Percentiles rank a stretch among this genome's conserved stretches.
Evolutionary conservation across 1,140 invertebrate species (phyloP).

Genomic region (Cyclina sinensis): DNA sequence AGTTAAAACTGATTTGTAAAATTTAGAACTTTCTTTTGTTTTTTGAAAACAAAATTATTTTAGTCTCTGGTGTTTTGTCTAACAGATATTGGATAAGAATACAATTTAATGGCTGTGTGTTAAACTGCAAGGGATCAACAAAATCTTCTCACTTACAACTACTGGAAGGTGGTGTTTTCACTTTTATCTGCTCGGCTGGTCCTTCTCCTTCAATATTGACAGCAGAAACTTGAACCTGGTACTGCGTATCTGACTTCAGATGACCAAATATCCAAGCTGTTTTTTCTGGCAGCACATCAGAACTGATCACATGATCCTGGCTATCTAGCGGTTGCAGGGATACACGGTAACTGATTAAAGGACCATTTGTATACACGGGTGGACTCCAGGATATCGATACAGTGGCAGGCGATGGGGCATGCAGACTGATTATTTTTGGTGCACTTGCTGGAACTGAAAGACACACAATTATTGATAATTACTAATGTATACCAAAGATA

Average conservation of each 20-base stretch:
- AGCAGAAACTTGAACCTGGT: slow-evolving; percentile 92
- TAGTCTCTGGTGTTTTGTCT: too few species aligned
- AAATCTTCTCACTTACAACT: slow-evolving; percentile 75
- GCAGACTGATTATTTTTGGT: slow-evolving; percentile 90
- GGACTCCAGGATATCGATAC: slow-evolving; percentile 95
- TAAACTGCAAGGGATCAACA: background rate
- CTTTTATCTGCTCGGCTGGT: slow-evolving; percentile 89
- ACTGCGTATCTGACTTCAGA: slow-evolving; percentile 91
- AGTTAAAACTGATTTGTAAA: too few species aligned
- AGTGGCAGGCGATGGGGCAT: slow-evolving; percentile 92
- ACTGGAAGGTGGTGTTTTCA: slow-evolving; percentile 88
- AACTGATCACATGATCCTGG: slow-evolving; percentile 80
- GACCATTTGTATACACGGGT: slow-evolving; percentile 95
- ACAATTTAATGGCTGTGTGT: too few species aligned
- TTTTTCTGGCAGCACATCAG: slow-evolving; percentile 90
- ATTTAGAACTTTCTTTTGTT: too few species aligned
- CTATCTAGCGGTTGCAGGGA: slow-evolving; percentile 88
- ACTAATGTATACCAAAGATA: too few species aligned
- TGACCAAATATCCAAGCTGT: slow-evolving; percentile 92
- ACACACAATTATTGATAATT: too few species aligned
- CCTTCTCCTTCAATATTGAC: slow-evolving; percentile 94
- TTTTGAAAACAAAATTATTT: too few species aligned
- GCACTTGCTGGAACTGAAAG: slow-evolving; percentile 79
- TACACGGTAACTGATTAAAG: slow-evolving; percentile 94
- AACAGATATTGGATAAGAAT: too few species aligned